Evolutionary conservation across 2,888 invertebrate genomes (phyloP), one percentile per base, ranked within the genome.

Genomic region (Melieria omissa): DNA sequence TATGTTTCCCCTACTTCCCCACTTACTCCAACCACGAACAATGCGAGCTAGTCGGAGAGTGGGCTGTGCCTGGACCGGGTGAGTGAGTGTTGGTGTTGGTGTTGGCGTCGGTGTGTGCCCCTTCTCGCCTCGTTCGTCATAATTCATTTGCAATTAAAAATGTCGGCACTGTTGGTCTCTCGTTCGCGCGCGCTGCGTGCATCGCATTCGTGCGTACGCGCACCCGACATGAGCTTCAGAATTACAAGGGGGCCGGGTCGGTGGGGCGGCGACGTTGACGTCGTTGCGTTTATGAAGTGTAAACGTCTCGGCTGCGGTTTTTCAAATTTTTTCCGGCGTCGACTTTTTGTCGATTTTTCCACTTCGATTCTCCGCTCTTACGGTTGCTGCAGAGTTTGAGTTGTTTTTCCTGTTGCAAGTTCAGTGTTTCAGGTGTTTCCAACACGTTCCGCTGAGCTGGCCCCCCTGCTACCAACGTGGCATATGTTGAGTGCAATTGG

Each of bases 111-210:
- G 60, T 45, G 60, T 55, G 55, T 63, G 46, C 55, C 47, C 10
- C 46, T 67, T 49, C 60, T 70, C 10, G 57, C 5, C 52, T 45
- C 9, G 46, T 55, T 65, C 57, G 52, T 72, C 76, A 72, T 84
- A 82, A 83, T 82, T 84, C 82, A 81, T 83, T 83, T 80, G 82
- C 83, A 84, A 84, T 84, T 84, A 84, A 84, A 84, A 84, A 84
- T 84, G 84, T 85, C 84, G 84, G 85, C 84, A 83, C 66, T 55
- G 55, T 63, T 70, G 65, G 57, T 63, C 58, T 64, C 58, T 71
- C 64, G 46, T 69, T 63, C 73, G 52, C 73, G 14, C 45, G 60
- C 55, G 55, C 12, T 29, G 65, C 55, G 16, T 52, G 42, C 58
- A 14, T 41, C 44, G 29, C 57, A 54, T 67, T 68, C 52, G 29